These are phyloP conservation scores for Mythimna impura DNA, from an alignment of 2,888 invertebrate genomes.

Conservation along the genomic window DNA sequence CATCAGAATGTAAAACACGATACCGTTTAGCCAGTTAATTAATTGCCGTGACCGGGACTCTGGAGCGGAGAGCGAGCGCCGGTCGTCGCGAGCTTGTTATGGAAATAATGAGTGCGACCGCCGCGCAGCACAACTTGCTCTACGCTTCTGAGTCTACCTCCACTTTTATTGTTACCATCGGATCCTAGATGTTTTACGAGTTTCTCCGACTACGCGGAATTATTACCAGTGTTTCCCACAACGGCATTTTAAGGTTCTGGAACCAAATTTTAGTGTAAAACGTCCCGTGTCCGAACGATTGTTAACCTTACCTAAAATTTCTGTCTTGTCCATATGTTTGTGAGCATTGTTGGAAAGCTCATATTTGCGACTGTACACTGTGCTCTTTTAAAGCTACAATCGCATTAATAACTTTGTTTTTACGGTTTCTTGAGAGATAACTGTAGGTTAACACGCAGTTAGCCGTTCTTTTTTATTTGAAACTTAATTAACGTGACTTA, in stretches of 20 bases:
- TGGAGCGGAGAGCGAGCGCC: conserved; percentile 74
- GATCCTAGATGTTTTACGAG: conserved; percentile 73
- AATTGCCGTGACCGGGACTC: conserved; percentile 86
- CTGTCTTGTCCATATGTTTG: not conserved
- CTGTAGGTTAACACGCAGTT: not conserved
- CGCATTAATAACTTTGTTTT: not conserved
- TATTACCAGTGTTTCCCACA: conserved; percentile 46
- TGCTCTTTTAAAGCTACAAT: not conserved
- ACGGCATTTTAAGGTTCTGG: not conserved
- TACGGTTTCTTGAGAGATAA: not conserved
- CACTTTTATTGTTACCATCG: conserved; percentile 79
- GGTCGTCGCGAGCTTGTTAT: conserved; percentile 86
- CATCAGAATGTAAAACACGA: conserved; percentile 89
- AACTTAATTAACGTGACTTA: not conserved
- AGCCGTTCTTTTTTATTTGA: not conserved
- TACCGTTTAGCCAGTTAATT: conserved; percentile 90
- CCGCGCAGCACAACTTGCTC: conserved; percentile 77
- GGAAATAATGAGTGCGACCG: conserved; percentile 87
- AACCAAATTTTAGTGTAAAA: not conserved
- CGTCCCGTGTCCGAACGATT: not conserved
- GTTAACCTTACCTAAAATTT: not conserved
- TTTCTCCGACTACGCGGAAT: conserved; percentile 72
- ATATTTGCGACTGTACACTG: not conserved
- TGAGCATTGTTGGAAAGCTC: not conserved
- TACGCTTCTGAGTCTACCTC: conserved; percentile 65